Base-by-base conservation (phyloP, 2,888 invertebrate genomes). In the Taphrorychus bicolor region DNA sequence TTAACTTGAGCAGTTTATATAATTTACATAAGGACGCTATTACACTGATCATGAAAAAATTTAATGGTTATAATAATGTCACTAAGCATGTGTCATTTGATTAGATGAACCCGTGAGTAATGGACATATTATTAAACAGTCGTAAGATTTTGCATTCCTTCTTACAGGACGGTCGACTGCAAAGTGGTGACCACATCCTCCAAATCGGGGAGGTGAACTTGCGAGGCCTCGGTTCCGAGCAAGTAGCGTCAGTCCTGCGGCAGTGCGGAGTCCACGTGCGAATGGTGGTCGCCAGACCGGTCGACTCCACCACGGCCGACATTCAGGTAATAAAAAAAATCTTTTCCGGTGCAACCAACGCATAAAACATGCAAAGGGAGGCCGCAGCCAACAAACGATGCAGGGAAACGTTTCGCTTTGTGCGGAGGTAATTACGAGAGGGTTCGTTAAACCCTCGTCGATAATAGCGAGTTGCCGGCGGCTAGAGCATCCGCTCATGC, bases 131-230 rank as follows among this genome's bases (percentile, higher is more conserved):
- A n/a, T n/a, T n/a, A n/a, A n/a, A n/a, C n/a, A n/a, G n/a, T n/a
- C n/a, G n/a, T n/a, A n/a, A n/a, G n/a, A n/a, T n/a, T n/a, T n/a
- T n/a, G n/a, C n/a, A n/a, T n/a, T n/a, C n/a, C n/a, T n/a, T n/a
- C n/a, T 32, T 82, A 0, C 82, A 96, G 94, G 98, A 99, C 86
- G 95, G 95, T 60, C 89, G 97, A 59, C 87, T 99, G 72, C 95
- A 95, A 82, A 94, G 97, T 82, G 98, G 98, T 5, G 99, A 99
- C 84, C 98, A 99, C 84, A 94, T 99, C 77, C 87, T 99, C 75
- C 98, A 98, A 85, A 94, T 95, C 74, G 94, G 94, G 54, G 93
- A 97, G 74, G 95, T 97, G 73, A 97, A 96, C 84, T 87, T 98
- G 74, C 90, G 97, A 59, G 98, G 98, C 66, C 94, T 98, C 88